Percentiles rank a stretch among this genome's conserved stretches.
Conservation (phyloP, 2,888 invertebrate genomes). For the Podabrus alpinus region DNA sequence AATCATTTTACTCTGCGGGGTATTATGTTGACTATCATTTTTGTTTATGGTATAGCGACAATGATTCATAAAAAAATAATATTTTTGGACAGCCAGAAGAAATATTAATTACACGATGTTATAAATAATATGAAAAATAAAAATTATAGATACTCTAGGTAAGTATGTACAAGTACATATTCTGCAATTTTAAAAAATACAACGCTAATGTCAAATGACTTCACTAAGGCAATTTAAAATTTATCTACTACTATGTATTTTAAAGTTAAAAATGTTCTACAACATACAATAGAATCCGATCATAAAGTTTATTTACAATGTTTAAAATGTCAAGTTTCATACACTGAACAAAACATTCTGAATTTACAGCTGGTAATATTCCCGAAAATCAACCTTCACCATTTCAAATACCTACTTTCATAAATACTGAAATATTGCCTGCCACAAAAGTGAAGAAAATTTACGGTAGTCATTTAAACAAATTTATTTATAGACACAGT, state of each 20-base stretch:
- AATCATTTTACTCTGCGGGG: conserved; percentile 37
- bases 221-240: background rate
- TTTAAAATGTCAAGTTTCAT: background rate
- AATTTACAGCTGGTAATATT: background rate
- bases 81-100: background rate
- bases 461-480: background rate
- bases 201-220: background rate
- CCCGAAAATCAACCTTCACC: background rate
- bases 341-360: background rate
- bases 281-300: background rate
- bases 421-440: background rate
- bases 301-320: background rate
- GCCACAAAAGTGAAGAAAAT: background rate
- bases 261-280: background rate
- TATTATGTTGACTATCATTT: conserved; percentile 32
- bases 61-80: conserved; percentile 28
- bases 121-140: background rate
- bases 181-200: background rate
- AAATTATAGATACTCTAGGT: no score
- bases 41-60: conserved; percentile 41
- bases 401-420: background rate
- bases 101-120: background rate
- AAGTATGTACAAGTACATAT: no score
- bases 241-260: no score
- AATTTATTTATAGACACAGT: background rate